A percentile compares a stretch with the other conserved stretches of the same genome.
Evolutionary conservation across 2,888 invertebrate species (phyloP).

Genomic region (Pammene aurita): DNA sequence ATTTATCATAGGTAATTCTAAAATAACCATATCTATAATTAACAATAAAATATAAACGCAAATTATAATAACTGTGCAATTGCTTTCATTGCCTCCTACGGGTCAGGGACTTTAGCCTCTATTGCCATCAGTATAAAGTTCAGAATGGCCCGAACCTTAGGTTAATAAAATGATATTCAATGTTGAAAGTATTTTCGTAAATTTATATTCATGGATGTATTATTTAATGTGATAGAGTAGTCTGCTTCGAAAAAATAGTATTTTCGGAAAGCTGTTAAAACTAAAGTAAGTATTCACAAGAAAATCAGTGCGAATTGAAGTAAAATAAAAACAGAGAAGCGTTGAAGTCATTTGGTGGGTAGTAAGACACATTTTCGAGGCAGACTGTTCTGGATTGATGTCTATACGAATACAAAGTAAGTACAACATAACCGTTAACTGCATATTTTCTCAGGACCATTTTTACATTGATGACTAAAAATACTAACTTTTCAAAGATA

Average conservation of each 20-base stretch:
- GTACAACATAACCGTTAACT: conserved; percentile 12
- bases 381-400: conserved; percentile 34
- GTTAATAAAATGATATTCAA: conserved; percentile 47
- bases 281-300: too few species aligned
- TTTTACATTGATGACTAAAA: not conserved
- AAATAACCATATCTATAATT: conserved; percentile 34
- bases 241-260: conserved; percentile 14
- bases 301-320: too few species aligned
- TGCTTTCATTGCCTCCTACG: conserved; percentile 44
- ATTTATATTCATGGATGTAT: conserved; percentile 43
- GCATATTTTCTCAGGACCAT: conserved; percentile 16
- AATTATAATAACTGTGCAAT: conserved; percentile 46
- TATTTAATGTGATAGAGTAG: conserved; percentile 44
- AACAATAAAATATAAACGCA: conserved; percentile 28
- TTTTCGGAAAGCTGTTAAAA: not conserved
- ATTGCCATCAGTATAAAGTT: conserved; percentile 23
- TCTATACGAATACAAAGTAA: conserved; percentile 37
- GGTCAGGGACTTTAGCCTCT: conserved; percentile 23
- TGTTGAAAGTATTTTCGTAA: conserved; percentile 59
- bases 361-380: conserved; percentile 1
- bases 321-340: too few species aligned
- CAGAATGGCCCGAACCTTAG: conserved; percentile 17
- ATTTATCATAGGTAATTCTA: not conserved
- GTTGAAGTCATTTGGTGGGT: not conserved
- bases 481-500: too few species aligned